phyloP scores from a whole-genome alignment of 2,888 invertebrate genomes.

The Trissolcus brochymenae region DNA sequence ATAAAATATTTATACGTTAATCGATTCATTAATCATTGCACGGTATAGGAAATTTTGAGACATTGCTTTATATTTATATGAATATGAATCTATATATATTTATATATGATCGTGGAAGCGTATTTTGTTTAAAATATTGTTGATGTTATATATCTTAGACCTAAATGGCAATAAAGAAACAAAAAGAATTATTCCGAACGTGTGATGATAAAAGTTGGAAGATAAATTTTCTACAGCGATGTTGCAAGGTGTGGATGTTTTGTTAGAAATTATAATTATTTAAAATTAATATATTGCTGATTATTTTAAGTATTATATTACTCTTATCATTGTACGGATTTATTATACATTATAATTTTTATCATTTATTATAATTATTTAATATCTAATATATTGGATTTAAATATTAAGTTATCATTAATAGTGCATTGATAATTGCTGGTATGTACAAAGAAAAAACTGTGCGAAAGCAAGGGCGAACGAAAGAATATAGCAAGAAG shows the following conservation, averaged over 20 bases:
- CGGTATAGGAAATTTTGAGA: conserved; percentile 57
- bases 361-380: conserved; percentile 68
- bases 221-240: conserved; percentile 67
- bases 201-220: conserved; percentile 58
- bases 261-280: conserved; percentile 75
- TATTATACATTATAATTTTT: conserved; percentile 49
- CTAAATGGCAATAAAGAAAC: conserved; percentile 56
- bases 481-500: conserved; percentile 39
- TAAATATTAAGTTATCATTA: conserved; percentile 70
- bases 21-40: conserved; percentile 52
- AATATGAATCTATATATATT: conserved; percentile 58
- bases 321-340: conserved; percentile 58
- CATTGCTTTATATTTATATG: conserved; percentile 58
- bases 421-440: conserved; percentile 60
- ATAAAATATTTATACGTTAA: conserved; percentile 54
- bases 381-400: conserved; percentile 75
- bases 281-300: conserved; percentile 75
- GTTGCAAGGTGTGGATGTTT: conserved; percentile 70
- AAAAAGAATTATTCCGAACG: conserved; percentile 59
- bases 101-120: conserved; percentile 59
- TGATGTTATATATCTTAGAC: conserved; percentile 59
- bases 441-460: conserved; percentile 48
- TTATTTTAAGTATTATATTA: conserved; percentile 68
- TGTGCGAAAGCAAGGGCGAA: conserved; percentile 17
- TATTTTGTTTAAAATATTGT: conserved; percentile 60